phyloP scores from a whole-genome alignment of 2,888 invertebrate genomes.

The Deilephila porcellus region DNA sequence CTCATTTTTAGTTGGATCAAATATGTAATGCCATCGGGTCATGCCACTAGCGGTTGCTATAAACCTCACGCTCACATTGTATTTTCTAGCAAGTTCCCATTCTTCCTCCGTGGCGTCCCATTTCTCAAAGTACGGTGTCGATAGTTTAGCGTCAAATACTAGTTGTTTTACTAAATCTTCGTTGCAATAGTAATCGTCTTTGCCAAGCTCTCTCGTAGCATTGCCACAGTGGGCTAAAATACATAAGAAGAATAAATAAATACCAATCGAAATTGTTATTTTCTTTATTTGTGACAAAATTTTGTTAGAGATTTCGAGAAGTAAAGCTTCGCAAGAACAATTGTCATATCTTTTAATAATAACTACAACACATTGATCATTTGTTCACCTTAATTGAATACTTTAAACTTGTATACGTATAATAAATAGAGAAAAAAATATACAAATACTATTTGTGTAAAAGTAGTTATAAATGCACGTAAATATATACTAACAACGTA shows the following conservation, averaged over 20 bases:
- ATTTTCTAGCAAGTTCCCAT: slow-evolving; percentile 84
- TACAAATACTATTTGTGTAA: too few species aligned
- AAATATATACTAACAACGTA: too few species aligned
- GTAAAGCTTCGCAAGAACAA: too few species aligned
- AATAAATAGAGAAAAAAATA: too few species aligned
- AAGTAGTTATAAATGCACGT: too few species aligned
- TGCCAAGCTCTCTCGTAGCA: slow-evolving; percentile 80
- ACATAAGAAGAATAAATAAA: not conserved
- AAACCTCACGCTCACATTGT: slow-evolving; percentile 91
- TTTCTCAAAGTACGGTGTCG: slow-evolving; percentile 84
- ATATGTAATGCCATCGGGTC: slow-evolving; percentile 93
- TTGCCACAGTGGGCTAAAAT: slow-evolving; percentile 87
- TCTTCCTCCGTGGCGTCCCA: slow-evolving; percentile 83
- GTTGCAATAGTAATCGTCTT: slow-evolving; percentile 92
- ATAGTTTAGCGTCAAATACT: slow-evolving; percentile 93
- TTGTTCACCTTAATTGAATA: too few species aligned
- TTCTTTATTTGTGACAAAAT: too few species aligned
- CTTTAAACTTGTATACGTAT: too few species aligned
- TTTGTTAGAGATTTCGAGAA: too few species aligned
- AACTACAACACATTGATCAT: too few species aligned
- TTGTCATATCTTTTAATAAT: too few species aligned
- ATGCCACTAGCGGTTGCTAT: slow-evolving; percentile 95
- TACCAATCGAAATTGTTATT: too few species aligned
- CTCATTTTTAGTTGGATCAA: slow-evolving; percentile 84
- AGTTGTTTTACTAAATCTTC: slow-evolving; percentile 93